Conservation (phyloP, 2,888 invertebrate genomes). For the Brachynemurus nebulosus region DNA sequence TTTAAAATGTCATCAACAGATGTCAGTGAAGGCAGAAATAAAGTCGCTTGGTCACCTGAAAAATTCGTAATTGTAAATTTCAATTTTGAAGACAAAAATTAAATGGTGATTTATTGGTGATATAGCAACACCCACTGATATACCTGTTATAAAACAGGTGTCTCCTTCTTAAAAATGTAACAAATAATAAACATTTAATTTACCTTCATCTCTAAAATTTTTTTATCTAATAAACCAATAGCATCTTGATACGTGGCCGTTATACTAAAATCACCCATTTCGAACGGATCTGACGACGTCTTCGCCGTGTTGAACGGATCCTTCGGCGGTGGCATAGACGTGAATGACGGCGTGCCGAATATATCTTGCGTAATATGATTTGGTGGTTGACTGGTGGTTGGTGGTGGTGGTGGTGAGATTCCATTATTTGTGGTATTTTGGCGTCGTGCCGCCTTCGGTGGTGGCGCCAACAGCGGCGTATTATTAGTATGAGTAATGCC, state of each 20-base stretch:
- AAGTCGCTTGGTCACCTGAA: no score
- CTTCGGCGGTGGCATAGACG: constrained; percentile 27
- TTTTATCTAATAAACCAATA: constrained; percentile 66
- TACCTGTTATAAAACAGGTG: no score
- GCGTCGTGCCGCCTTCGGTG: constrained; percentile 59
- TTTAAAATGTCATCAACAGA: no score
- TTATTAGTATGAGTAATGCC: constrained; percentile 26
- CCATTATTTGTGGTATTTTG: constrained; percentile 24
- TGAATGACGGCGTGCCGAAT: constrained; percentile 69
- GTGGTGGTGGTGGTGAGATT: constrained; percentile 25
- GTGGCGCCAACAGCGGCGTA: constrained; percentile 70
- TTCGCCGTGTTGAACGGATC: constrained; percentile 49
- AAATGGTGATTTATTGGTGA: no score
- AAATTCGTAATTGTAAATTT: no score
- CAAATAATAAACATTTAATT: constrained; percentile 20
- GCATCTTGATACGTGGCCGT: constrained; percentile 49
- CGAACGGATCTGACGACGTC: constrained; percentile 58
- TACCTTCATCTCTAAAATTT: constrained; percentile 79
- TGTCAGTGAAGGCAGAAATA: no score
- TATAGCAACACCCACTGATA: no score
- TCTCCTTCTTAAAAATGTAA: no score
- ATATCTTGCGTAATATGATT: constrained; percentile 53
- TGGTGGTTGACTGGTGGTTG: no score
- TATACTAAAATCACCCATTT: constrained; percentile 61
- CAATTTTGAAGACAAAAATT: no score